Evolutionary conservation across 1,140 invertebrate genomes (phyloP), one percentile per base, ranked within the genome.

Genomic region (Pogonomyrmex barbatus): DNA sequence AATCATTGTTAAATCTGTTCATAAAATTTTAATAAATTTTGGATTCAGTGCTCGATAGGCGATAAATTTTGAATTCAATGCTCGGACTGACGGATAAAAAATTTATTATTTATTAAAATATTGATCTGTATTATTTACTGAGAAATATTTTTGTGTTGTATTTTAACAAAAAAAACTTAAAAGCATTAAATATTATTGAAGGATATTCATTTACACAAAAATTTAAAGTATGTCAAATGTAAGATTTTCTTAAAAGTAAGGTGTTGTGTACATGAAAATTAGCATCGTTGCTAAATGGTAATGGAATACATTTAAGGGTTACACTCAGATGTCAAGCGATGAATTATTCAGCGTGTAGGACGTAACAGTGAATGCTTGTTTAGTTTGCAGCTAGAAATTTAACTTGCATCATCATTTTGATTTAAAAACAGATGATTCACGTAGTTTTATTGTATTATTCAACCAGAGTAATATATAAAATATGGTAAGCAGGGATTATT

Each of bases 321-420:
- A 62, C 68, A 75, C 33, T 45, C 6, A 60, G 33, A n/a, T 4
- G 33, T 60, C 12, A 50, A 83, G 39, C 45, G n/a, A 83, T 83
- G 68, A 73, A 75, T 83, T 83, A 83, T 83, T 73, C 79, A 83
- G 33, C 33, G 50, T 33, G 68, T n/a, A 24, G 56, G 42, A 60
- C 75, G 79, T 73, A 83, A 83, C 75, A 52, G 68, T 54, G 12
- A 60, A 47, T 60, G 42, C 68, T 12, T 75, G 54, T 83, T 83
- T 63, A 73, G n/a, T 17, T 75, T 39, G 54, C 42, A 83, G 42
- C 30, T 42, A 50, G 68, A 60, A 47, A 75, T 17, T 5, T 36
- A 17, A 75, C 42, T 83, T 73, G 79, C 68, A 60, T 73, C 68
- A 60, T 73, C 6, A 73, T 62, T 42, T 47, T 12, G 33, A 10